Evolutionary conservation across 2,797 vertebrate genomes (phyloP).

Genomic region (Notolabrus celidotus): DNA sequence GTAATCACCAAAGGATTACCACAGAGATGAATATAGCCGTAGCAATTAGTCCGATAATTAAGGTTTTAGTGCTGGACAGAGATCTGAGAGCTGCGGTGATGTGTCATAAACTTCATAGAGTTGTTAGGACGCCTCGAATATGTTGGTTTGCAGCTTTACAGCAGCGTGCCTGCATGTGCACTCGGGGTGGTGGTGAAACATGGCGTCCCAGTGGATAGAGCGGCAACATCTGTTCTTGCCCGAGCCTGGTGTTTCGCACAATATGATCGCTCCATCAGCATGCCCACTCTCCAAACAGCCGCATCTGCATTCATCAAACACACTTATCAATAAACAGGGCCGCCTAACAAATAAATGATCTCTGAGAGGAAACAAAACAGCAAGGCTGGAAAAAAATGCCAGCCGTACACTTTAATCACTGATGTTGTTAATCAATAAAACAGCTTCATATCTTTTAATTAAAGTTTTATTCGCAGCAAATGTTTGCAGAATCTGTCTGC

Average conservation of each 20-base stretch:
- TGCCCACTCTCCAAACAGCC: constrained; percentile 85
- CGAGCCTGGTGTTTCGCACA: constrained; percentile 92
- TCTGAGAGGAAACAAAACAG: constrained; percentile 91
- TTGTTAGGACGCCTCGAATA: constrained; percentile 90
- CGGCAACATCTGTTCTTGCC: constrained; percentile 97
- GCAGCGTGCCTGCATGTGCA: constrained; percentile 86
- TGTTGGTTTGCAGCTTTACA: constrained; percentile 91
- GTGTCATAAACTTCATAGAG: constrained; percentile 97
- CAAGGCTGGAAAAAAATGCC: constrained; percentile 77
- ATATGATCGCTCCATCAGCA: constrained; percentile 99
- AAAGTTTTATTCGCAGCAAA: constrained; percentile 90
- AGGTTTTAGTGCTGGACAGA: constrained; percentile 97
- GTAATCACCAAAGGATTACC: constrained; percentile 97
- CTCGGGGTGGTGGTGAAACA: constrained; percentile 93
- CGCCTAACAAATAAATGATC: constrained; percentile 91
- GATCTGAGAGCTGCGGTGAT: constrained; percentile 94
- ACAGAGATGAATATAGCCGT: constrained; percentile 94
- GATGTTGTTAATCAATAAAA: constrained; percentile 94
- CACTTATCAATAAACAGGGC: constrained; percentile 95
- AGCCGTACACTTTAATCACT: constrained; percentile 91
- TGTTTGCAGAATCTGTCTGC: constrained; percentile 85
- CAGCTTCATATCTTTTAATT: constrained; percentile 93
- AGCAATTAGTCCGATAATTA: constrained; percentile 99
- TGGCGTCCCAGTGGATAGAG: constrained; percentile 91
- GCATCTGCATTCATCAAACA: constrained; percentile 97